Conservation (phyloP, 2,888 invertebrate genomes). For the Lagria hirta region DNA sequence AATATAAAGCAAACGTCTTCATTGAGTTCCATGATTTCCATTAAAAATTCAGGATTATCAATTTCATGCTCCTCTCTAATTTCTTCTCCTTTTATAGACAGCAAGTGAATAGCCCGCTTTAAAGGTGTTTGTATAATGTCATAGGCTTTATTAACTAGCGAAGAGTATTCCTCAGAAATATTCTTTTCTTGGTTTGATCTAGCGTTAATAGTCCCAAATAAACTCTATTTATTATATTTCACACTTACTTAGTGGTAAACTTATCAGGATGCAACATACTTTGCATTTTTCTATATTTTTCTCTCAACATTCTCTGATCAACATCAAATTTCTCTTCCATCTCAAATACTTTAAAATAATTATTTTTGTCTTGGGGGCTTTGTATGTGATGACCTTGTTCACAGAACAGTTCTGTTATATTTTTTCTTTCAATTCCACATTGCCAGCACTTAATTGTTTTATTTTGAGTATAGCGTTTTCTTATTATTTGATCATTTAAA, state of each 20-base stretch:
- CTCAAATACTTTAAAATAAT: slow-evolving; percentile 78
- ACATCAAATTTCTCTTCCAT: slow-evolving; percentile 68
- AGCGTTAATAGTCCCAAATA: too few species aligned
- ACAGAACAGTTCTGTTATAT: slow-evolving; percentile 62
- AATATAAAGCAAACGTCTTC: slow-evolving; percentile 64
- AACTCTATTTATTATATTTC: too few species aligned
- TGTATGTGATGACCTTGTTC: slow-evolving; percentile 66
- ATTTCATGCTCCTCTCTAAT: slow-evolving; percentile 56
- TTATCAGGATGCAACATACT: slow-evolving; percentile 87
- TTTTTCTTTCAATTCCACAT: slow-evolving; percentile 59
- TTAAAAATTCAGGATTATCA: slow-evolving; percentile 47
- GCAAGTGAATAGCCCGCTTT: slow-evolving; percentile 78
- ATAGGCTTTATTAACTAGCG: slow-evolving; percentile 88
- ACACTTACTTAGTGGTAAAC: slow-evolving; percentile 72
- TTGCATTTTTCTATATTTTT: slow-evolving; percentile 76
- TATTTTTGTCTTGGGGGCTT: slow-evolving; percentile 58
- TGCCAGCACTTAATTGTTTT: slow-evolving; percentile 64
- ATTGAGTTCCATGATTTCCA: slow-evolving; percentile 83
- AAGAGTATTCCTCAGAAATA: slow-evolving; percentile 82
- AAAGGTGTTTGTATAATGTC: slow-evolving; percentile 74
- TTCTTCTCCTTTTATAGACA: slow-evolving; percentile 70
- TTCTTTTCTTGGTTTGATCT: slow-evolving; percentile 70
- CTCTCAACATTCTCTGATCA: slow-evolving; percentile 63
- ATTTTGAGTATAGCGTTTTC: too few species aligned
- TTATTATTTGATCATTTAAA: too few species aligned